phyloP scores from a whole-genome alignment of 1,140 invertebrate species.

The Trichonephila inaurata region DNA sequence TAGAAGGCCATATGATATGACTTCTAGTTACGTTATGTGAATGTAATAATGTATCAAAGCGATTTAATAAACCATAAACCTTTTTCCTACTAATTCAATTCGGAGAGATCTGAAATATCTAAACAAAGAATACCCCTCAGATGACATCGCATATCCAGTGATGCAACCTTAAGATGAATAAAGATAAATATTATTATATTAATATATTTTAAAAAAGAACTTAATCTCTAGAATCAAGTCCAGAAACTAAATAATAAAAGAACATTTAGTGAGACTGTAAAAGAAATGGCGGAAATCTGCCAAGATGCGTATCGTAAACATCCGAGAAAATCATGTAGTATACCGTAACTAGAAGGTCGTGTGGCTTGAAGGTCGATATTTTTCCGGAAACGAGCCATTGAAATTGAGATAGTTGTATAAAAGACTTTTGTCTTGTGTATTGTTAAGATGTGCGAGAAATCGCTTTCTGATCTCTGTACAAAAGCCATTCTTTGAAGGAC shows the following conservation, averaged over 20 bases:
- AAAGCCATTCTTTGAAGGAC: constrained; percentile 29
- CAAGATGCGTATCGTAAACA: constrained; percentile 21
- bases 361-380: constrained; percentile 40
- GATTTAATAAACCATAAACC: no score
- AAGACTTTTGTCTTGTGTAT: constrained; percentile 45
- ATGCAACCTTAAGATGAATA: no score
- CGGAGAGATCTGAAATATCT: no score
- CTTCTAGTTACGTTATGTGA: no score
- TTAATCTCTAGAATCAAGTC: neutral
- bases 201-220: neutral
- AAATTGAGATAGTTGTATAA: constrained; percentile 13
- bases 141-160: no score
- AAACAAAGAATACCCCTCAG: no score
- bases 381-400: constrained; percentile 40
- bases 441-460: constrained; percentile 51
- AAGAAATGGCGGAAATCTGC: constrained; percentile 1
- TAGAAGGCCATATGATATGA: no score
- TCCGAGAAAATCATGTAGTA: constrained; percentile 34
- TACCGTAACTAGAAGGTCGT: constrained; percentile 49
- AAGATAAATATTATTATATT: no score
- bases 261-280: neutral
- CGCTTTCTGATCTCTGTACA: constrained; percentile 27
- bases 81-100: no score
- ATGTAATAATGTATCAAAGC: no score
- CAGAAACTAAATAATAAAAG: neutral